Conservation (phyloP, 2,113 vertebrate species). For the Orcinus orca region DNA sequence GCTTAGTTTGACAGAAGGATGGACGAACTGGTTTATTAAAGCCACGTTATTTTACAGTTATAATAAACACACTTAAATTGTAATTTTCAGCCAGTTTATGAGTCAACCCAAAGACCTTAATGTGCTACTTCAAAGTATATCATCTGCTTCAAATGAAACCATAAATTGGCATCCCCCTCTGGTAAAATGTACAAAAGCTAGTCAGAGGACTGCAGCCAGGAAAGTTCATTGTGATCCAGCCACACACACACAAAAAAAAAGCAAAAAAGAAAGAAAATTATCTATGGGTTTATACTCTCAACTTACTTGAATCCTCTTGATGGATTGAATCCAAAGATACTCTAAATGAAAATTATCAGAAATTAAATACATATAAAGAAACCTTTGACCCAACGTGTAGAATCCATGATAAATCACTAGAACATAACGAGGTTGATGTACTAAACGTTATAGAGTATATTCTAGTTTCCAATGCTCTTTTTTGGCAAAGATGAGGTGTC, state of each 20-base stretch:
- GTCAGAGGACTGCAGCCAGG: slow-evolving; percentile 56
- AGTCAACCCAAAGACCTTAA: slow-evolving; percentile 69
- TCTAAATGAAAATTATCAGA: slow-evolving; percentile 37
- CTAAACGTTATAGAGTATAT: neutral
- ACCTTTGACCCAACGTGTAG: neutral
- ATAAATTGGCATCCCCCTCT: slow-evolving; percentile 72
- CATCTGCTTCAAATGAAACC: slow-evolving; percentile 72
- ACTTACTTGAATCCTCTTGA: slow-evolving; percentile 70
- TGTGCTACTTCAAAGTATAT: slow-evolving; percentile 65
- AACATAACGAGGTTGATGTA: neutral
- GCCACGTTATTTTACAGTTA: slow-evolving; percentile 71
- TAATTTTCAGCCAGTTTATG: slow-evolving; percentile 73
- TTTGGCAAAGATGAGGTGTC: slow-evolving; percentile 18
- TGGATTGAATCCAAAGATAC: slow-evolving; percentile 12
- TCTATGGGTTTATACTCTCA: slow-evolving; percentile 59
- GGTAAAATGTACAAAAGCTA: slow-evolving; percentile 66
- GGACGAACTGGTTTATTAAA: slow-evolving; percentile 78
- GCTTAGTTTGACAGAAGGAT: slow-evolving; percentile 66
- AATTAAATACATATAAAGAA: slow-evolving; percentile 58
- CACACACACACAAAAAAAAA: neutral
- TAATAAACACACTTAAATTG: slow-evolving; percentile 74
- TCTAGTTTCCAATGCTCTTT: neutral
- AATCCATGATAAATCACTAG: neutral
- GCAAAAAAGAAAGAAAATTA: slow-evolving; percentile 35
- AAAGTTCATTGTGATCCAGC: slow-evolving; percentile 64